Evolutionary conservation across 1,140 invertebrate genomes (phyloP).

Genomic region (Lepidurus packardi): DNA sequence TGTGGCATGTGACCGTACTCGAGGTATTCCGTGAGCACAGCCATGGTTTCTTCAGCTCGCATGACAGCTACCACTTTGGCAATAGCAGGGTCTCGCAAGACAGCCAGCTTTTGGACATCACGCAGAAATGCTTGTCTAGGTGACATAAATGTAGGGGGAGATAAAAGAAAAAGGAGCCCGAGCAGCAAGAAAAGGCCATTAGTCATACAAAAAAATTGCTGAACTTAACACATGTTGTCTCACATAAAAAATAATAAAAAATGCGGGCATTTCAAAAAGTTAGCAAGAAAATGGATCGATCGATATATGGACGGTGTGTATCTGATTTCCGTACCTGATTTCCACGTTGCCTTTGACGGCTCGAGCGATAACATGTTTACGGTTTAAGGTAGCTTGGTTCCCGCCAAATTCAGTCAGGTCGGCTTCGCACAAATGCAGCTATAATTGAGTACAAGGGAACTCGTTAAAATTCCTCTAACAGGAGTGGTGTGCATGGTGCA

Average conservation of each 20-base stretch:
- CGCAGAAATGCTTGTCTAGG: conserved; percentile 64
- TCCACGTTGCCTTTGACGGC: conserved; percentile 10
- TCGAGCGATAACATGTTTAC: conserved; percentile 60
- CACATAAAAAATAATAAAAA: not conserved
- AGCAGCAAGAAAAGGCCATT: conserved; percentile 15
- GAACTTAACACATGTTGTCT: not conserved
- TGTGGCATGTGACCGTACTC: conserved; percentile 75
- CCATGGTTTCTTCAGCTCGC: conserved; percentile 67
- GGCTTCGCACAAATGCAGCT: conserved; percentile 69
- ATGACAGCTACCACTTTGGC: conserved; percentile 75
- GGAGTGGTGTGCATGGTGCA: not conserved
- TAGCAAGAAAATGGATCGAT: not conserved
- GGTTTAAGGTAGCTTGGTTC: conserved; percentile 51
- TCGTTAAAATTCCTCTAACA: not conserved
- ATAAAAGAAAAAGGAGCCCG: not conserved
- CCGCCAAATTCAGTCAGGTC: conserved; percentile 59
- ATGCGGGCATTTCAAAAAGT: not conserved
- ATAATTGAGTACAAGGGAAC: conserved; percentile 37
- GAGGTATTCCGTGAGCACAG: conserved; percentile 78
- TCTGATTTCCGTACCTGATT: conserved; percentile 5
- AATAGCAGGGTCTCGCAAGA: conserved; percentile 73
- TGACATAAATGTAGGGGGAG: not conserved
- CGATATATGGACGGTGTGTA: not conserved
- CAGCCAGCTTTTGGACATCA: conserved; percentile 73
- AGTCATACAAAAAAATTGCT: not conserved